Base-by-base conservation (phyloP, 1,140 invertebrate species). In the Papilio xuthus region DNA sequence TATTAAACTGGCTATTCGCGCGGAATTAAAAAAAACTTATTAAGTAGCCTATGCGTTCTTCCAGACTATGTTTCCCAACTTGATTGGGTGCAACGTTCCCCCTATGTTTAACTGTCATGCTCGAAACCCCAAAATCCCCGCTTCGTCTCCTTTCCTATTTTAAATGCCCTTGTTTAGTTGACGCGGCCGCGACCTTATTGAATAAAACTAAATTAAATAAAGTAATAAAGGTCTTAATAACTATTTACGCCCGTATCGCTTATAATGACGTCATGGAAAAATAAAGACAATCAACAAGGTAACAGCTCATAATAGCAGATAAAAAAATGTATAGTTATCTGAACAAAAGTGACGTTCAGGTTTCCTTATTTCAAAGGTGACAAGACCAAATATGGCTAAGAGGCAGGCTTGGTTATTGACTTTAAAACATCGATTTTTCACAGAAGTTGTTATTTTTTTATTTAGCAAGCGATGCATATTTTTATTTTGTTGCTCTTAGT, bases 201-300 rank as follows among this genome's bases (percentile, higher is more conserved):
- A 53, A n/a, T 53, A 53, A 20, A 53, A 53, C 50, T 53, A 53
- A 53, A 50, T 50, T 15, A 50, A 53, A n/a, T 53, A 53, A 53
- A 20, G 8, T 53, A 53, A 53, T n/a, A 53, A 3, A 44, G 42
- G 8, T 44, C 9, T 44, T 44, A 44, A 53, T 53, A n/a, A 53
- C 50, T n/a, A 53, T 50, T 50, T 50, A 50, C 47, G 47, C 18
- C 47, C 18, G 18, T 50, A 50, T 50, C 47, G 0, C 18, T 7
- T 50, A 50, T n/a, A n/a, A 50, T 50, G 47, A 50, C 50, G 50
- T 53, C 50, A 53, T 53, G 50, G 50, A 53, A 53, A 53, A n/a
- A 50, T 53, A 20, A 53, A 53, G 50, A 53, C 50, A n/a, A 50
- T 50, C 47, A 50, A 50, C 47, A 50, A n/a, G 50, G 18, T n/a